Conservation (phyloP, 2,113 vertebrate genomes). For the Sceloporus undulatus region DNA sequence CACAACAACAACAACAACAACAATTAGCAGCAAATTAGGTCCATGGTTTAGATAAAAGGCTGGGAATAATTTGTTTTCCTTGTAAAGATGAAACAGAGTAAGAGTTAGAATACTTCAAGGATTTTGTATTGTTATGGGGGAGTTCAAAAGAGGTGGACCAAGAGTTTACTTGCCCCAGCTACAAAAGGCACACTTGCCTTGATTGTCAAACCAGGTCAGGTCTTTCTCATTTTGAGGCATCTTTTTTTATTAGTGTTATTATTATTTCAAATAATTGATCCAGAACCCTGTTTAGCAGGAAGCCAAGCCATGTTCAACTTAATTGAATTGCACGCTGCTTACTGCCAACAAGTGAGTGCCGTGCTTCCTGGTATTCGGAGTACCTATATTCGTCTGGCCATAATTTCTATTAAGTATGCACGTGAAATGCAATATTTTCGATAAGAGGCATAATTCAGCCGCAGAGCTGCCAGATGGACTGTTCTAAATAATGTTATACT, state of each 20-base stretch:
- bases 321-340: constrained; percentile 40
- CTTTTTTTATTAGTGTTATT: too few species aligned
- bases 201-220: constrained; percentile 10
- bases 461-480: constrained; percentile 52
- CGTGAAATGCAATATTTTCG: constrained; percentile 65
- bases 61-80: too few species aligned
- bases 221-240: not conserved
- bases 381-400: constrained; percentile 36
- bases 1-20: too few species aligned
- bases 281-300: not conserved
- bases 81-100: too few species aligned
- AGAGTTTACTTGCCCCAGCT: not conserved
- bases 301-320: constrained; percentile 35
- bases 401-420: constrained; percentile 71
- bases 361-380: constrained; percentile 50
- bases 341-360: constrained; percentile 35
- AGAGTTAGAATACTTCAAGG: too few species aligned
- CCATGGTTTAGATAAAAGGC: too few species aligned
- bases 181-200: not conserved
- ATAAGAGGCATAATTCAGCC: constrained; percentile 58
- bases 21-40: too few species aligned
- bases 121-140: not conserved
- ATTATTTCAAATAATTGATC: constrained; percentile 1
- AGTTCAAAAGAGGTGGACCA: not conserved
- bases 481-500: constrained; percentile 64